Conservation (phyloP, 2,888 invertebrate species). For the Schizotus pectinicornis region DNA sequence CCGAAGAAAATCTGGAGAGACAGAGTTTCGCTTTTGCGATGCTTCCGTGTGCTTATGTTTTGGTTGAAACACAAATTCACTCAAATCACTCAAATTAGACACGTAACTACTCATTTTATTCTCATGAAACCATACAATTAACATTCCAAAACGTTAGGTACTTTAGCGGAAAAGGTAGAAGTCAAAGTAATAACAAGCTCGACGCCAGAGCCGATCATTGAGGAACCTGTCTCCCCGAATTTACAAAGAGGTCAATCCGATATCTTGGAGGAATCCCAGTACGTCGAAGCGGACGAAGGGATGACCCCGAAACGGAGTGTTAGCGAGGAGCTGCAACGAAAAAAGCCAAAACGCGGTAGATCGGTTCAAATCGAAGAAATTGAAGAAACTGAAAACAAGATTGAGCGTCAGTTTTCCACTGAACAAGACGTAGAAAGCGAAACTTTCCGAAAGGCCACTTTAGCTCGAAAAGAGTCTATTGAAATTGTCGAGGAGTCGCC, state of each 20-base stretch:
- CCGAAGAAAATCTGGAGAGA: slow-evolving; percentile 22
- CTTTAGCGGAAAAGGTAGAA: slow-evolving; percentile 41
- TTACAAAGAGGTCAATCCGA: slow-evolving; percentile 34
- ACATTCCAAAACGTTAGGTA: slow-evolving; percentile 23
- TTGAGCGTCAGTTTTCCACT: not conserved
- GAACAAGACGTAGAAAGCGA: slow-evolving; percentile 51
- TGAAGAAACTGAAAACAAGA: slow-evolving; percentile 39
- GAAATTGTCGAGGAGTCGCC: slow-evolving; percentile 18
- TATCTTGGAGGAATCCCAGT: slow-evolving; percentile 41
- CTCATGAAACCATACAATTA: not conserved
- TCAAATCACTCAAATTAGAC: slow-evolving; percentile 1
- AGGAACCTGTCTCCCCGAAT: slow-evolving; percentile 45
- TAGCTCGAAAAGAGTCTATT: slow-evolving; percentile 34
- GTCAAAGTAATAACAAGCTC: slow-evolving; percentile 33
- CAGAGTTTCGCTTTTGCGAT: slow-evolving; percentile 25
- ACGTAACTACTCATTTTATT: not conserved
- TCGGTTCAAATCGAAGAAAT: slow-evolving; percentile 49
- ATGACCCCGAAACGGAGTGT: slow-evolving; percentile 29
- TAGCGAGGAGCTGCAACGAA: slow-evolving; percentile 33
- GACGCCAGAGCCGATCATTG: slow-evolving; percentile 45
- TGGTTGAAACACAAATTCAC: not conserved
- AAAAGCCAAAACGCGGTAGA: slow-evolving; percentile 39
- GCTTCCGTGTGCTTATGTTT: slow-evolving; percentile 28
- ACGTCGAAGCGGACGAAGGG: slow-evolving; percentile 33
- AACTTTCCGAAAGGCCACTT: slow-evolving; percentile 50